Evolutionary conservation across 1,140 invertebrate species (phyloP).

Genomic region (Drosophila pruinosa): DNA sequence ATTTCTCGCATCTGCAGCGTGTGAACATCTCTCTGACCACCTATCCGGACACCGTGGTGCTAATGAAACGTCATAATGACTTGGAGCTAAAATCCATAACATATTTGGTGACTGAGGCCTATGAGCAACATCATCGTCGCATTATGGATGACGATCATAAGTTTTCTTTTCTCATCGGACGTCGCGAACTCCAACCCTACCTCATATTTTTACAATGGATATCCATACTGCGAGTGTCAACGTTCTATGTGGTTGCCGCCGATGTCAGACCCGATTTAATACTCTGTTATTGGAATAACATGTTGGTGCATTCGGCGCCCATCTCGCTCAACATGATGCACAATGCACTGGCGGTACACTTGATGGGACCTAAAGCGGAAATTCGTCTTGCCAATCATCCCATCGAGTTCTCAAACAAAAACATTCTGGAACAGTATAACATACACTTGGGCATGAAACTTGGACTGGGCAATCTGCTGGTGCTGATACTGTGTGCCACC

Average conservation of each 20-base stretch:
- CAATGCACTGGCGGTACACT: background rate
- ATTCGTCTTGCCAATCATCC: constrained; percentile 17
- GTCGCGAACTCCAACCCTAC: background rate
- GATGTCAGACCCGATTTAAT: background rate
- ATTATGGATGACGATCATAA: background rate
- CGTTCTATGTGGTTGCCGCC: background rate
- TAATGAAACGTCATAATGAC: background rate
- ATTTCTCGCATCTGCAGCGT: background rate
- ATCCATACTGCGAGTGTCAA: background rate
- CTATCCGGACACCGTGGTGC: background rate
- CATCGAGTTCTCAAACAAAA: background rate
- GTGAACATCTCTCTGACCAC: background rate
- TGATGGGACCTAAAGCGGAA: background rate
- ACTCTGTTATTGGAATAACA: constrained; percentile 1
- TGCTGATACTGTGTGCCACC: background rate
- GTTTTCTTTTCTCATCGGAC: background rate
- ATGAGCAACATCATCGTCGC: background rate
- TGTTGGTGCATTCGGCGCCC: constrained; percentile 1
- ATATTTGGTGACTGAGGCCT: background rate
- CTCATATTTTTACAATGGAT: background rate
- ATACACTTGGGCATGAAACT: background rate
- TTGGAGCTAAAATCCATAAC: background rate
- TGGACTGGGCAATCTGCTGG: background rate
- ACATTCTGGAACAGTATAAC: background rate
- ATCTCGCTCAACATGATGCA: constrained; percentile 19